These are phyloP conservation scores for Mnemiopsis leidyi DNA, from an alignment of 37 sponge, comb jelly and placozoan genomes.

Conservation along the genomic window DNA sequence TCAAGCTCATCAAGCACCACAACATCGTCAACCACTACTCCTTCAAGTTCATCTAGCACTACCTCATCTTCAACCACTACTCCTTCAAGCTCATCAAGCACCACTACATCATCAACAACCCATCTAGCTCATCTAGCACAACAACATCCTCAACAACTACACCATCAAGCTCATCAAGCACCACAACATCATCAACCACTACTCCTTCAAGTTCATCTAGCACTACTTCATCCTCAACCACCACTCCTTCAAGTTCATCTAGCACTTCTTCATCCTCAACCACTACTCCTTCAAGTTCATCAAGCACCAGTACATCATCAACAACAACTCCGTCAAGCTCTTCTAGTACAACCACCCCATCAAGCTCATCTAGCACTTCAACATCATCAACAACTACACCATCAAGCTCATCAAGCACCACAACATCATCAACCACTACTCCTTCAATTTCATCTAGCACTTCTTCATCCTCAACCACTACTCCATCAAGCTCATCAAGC, in stretches of 20 bases:
- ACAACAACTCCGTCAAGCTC: no score
- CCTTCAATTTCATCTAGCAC: neutral
- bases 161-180: neutral
- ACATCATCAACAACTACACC: neutral
- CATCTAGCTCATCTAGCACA: neutral
- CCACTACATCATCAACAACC: neutral
- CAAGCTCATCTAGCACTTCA: neutral
- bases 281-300: no score
- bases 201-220: neutral
- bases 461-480: neutral
- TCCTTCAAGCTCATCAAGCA: slow-evolving; percentile 23
- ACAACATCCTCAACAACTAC: neutral
- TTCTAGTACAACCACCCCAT: neutral
- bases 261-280: neutral
- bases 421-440: neutral
- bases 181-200: neutral
- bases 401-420: neutral
- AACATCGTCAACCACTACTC: no score
- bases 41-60: no score
- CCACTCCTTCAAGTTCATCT: neutral
- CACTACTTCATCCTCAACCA: neutral
- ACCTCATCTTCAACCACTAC: neutral
- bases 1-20: slow-evolving; percentile 16
- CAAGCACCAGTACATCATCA: neutral
- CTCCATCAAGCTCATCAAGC: neutral